Conservation (phyloP, 2,113 vertebrate species). For the Porphyrio hochstetteri region DNA sequence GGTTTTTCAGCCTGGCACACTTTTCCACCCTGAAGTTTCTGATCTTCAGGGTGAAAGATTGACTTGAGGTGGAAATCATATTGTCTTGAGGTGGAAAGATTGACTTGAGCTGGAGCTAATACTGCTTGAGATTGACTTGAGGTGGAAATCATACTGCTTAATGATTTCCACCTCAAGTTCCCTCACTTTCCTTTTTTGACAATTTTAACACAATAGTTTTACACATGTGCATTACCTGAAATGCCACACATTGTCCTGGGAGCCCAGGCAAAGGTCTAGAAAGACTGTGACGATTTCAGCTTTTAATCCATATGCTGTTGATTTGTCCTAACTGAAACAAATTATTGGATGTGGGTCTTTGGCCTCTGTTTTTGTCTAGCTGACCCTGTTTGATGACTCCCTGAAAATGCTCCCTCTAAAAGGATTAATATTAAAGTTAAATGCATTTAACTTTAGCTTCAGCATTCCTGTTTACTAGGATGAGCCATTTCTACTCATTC, state of each 20-base stretch:
- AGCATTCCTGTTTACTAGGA: background rate
- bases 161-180: background rate
- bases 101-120: background rate
- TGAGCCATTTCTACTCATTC: background rate
- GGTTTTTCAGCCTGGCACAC: background rate
- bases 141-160: background rate
- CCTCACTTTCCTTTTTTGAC: background rate
- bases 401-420: background rate
- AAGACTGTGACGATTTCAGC: background rate
- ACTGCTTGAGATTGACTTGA: background rate
- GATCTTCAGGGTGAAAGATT: background rate
- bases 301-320: background rate
- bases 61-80: too few relatives aligned
- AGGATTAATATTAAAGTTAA: background rate
- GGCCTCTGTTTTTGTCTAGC: background rate
- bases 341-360: background rate
- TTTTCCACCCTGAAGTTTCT: background rate
- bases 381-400: background rate
- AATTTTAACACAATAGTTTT: background rate
- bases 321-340: background rate
- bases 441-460: background rate
- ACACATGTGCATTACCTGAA: background rate
- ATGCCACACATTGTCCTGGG: accelerated
- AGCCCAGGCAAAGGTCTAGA: background rate
- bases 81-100: too few relatives aligned